A percentile compares a stretch with the other conserved stretches of the same genome.
Evolutionary conservation across 2,888 invertebrate genomes (phyloP).

Genomic region (Synanthedon tipuliformis): DNA sequence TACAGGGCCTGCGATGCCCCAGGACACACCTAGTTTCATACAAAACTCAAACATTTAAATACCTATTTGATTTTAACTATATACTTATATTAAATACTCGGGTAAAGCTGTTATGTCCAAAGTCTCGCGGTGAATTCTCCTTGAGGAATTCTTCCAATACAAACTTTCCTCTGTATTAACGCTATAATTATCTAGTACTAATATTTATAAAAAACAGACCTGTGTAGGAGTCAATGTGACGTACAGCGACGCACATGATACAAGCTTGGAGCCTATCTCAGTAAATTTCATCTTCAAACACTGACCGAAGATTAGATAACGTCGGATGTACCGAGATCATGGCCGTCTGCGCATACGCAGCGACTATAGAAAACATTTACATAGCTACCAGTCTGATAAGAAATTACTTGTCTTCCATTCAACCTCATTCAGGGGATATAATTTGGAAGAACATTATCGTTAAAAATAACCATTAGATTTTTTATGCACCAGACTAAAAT

Average conservation of each 20-base stretch:
- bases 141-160: too few relatives aligned
- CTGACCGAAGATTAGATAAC: constrained; percentile 67
- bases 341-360: constrained; percentile 15
- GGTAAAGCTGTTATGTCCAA: too few relatives aligned
- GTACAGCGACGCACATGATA: constrained; percentile 7
- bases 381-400: constrained; percentile 25
- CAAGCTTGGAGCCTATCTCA: constrained; percentile 34
- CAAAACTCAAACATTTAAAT: too few relatives aligned
- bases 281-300: constrained; percentile 47
- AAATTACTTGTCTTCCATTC: constrained; percentile 5
- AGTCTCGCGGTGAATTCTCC: too few relatives aligned
- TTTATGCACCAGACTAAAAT: too few relatives aligned
- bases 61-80: too few relatives aligned
- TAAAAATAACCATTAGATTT: not conserved
- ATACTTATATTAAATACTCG: too few relatives aligned
- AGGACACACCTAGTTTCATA: too few relatives aligned
- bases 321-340: constrained; percentile 51
- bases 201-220: constrained; percentile 14
- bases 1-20: too few relatives aligned
- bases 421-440: not conserved
- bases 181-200: not conserved
- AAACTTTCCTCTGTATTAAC: too few relatives aligned
- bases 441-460: not conserved
- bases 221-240: constrained; percentile 12
- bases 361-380: constrained; percentile 23